These are phyloP conservation scores for Eupleurogrammus muticus DNA, from an alignment of 2,797 vertebrate species.

Conservation along the genomic window DNA sequence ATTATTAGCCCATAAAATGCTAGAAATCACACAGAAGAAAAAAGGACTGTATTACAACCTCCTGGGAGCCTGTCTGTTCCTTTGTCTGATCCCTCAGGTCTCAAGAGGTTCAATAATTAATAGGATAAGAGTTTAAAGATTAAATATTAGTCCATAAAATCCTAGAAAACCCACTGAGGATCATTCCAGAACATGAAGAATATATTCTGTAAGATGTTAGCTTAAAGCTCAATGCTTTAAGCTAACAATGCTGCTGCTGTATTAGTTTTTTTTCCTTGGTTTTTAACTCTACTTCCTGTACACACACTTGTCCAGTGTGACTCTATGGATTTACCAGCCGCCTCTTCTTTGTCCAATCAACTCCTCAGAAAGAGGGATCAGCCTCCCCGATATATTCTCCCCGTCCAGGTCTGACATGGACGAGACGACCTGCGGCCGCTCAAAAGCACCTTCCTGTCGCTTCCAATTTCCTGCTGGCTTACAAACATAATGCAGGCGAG, in stretches of 20 bases:
- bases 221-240: no score
- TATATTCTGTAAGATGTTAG: no score
- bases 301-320: background rate
- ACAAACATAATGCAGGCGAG: constrained; percentile 30
- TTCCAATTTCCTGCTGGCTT: constrained; percentile 55
- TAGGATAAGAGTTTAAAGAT: no score
- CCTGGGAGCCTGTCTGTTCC: constrained; percentile 22
- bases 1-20: no score
- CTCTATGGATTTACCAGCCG: constrained; percentile 23
- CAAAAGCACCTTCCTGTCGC: constrained; percentile 56
- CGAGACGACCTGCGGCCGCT: constrained; percentile 58
- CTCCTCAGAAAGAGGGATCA: constrained; percentile 32
- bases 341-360: constrained; percentile 26
- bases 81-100: constrained; percentile 55
- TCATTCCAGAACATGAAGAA: no score
- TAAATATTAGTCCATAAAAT: no score
- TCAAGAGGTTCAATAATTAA: no score
- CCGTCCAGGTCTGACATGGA: constrained; percentile 52
- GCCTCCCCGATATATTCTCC: constrained; percentile 40
- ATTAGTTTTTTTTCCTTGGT: no score
- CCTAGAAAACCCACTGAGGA: no score
- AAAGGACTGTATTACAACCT: constrained; percentile 35
- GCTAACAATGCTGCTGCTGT: no score
- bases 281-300: constrained; percentile 12
- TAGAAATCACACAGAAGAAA: no score